Evolutionary conservation across 1,140 invertebrate genomes (phyloP).

Genomic region (Metaphire vulgaris): DNA sequence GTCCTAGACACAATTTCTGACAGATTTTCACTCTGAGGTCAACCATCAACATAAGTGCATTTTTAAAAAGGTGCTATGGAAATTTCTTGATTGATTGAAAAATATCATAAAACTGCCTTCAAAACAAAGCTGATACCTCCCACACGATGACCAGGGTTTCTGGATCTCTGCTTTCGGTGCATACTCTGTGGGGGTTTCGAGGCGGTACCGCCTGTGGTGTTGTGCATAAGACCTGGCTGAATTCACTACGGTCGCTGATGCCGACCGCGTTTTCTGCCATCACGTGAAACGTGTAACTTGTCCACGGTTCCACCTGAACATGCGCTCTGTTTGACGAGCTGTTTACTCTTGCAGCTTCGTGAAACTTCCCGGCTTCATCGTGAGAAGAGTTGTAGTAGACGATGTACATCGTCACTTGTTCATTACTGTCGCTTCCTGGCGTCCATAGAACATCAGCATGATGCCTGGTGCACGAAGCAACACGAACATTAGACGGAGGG

Average conservation of each 20-base stretch:
- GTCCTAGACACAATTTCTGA: too few species aligned
- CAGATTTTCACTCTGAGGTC: too few species aligned
- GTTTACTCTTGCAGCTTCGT: neutral
- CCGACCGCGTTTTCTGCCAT: constrained; percentile 91
- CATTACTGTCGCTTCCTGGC: constrained; percentile 84
- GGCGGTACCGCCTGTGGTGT: constrained; percentile 80
- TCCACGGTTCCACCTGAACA: constrained; percentile 62
- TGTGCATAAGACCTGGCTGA: constrained; percentile 70
- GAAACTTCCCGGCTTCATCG: constrained; percentile 50
- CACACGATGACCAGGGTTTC: constrained; percentile 88
- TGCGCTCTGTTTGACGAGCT: neutral
- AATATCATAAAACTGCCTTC: neutral
- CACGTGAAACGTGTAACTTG: constrained; percentile 94
- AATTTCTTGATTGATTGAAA: too few species aligned
- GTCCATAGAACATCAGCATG: constrained; percentile 70
- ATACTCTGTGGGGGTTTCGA: constrained; percentile 90
- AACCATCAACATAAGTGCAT: too few species aligned
- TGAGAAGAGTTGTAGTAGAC: constrained; percentile 93
- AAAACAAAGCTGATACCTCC: constrained; percentile 59
- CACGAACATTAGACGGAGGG: constrained; percentile 3
- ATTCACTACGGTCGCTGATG: constrained; percentile 71
- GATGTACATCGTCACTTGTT: constrained; percentile 77
- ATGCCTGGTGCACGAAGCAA: constrained; percentile 30
- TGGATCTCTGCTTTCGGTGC: constrained; percentile 75
- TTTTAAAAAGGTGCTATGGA: too few species aligned